Evolutionary conservation across 2,113 vertebrate genomes (phyloP), one percentile per base, ranked within the genome.

Genomic region (Vidua macroura): DNA sequence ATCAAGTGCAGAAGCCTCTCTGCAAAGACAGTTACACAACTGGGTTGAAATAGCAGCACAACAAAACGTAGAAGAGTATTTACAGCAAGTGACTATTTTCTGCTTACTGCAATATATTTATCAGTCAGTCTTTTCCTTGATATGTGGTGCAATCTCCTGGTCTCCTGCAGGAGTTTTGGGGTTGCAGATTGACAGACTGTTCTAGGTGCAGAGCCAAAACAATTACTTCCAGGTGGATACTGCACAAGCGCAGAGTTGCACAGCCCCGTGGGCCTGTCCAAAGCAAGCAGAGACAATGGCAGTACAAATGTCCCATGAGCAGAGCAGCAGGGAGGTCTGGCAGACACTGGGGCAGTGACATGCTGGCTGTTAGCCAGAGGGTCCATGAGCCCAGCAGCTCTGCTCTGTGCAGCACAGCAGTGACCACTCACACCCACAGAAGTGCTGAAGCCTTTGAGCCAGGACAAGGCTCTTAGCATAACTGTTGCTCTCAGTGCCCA

Each of bases 121-220:
- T 52, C 31, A 56, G 28, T 73, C 63, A 87, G 48, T 75, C 64
- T 78, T 92, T 75, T 60, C 51, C 70, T 78, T 80, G 33, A 51
- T 55, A n/a, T 2, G 39, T 39, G 52, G 67, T 92, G 75, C 85
- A 93, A 83, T 88, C 79, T 37, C 59, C 64, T 56, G 59, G 59
- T 82, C 83, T 88, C 76, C 82, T 78, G 68, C 60, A 83, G 64
- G 48, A 88, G 51, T 93, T 92, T 83, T 0, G 0, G 63, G 24
- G 13, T 39, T 93, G 77, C 58, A 77, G 27, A 64, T 7, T 66
- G 78, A 89, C 83, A 88, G 88, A 64, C 17, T 90, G 92, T 93
- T 90, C 90, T 48, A 52, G 60, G 53, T 83, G 25, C 64, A 81
- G 77, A 90, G 89, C 81, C 82, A 87, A 82, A 94, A 52, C 81